A percentile compares a stretch with the other conserved stretches of the same genome.
Conservation (phyloP, 2,888 invertebrate genomes). For the Melinaea menophilus region DNA sequence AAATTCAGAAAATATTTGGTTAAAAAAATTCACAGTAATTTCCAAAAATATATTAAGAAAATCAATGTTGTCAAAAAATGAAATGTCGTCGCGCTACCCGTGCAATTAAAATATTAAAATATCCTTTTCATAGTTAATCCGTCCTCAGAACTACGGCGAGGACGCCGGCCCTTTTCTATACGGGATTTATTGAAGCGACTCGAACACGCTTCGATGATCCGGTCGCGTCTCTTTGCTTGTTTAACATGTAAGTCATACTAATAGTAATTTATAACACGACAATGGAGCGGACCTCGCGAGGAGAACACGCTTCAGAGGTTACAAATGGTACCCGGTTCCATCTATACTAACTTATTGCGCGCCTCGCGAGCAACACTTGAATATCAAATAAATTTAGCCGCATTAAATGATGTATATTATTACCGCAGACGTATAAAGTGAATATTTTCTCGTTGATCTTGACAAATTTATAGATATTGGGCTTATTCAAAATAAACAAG, state of each 20-base stretch:
- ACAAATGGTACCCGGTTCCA: conserved; percentile 37
- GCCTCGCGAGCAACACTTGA: conserved; percentile 22
- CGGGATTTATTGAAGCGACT: conserved; percentile 66
- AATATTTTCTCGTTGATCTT: conserved; percentile 37
- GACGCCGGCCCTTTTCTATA: conserved; percentile 68
- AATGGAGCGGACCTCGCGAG: conserved; percentile 45
- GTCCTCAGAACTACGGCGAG: conserved; percentile 65
- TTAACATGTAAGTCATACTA: conserved; percentile 61
- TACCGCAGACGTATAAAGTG: conserved; percentile 34
- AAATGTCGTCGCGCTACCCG: conserved; percentile 9
- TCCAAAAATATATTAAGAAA: neutral
- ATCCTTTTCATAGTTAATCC: conserved; percentile 69
- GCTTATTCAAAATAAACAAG: conserved; percentile 56
- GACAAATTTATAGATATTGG: conserved; percentile 44
- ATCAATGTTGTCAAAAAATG: neutral
- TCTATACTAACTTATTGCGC: conserved; percentile 11
- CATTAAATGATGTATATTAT: conserved; percentile 35
- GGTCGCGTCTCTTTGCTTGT: conserved; percentile 49
- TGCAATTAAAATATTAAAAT: conserved; percentile 60
- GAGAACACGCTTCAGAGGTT: conserved; percentile 47
- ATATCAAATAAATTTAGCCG: neutral
- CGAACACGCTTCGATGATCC: conserved; percentile 58
- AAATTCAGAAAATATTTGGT: no score
- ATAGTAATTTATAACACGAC: conserved; percentile 58
- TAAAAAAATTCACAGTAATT: no score